Percentiles rank a stretch among this genome's conserved stretches.
Evolutionary conservation across 1,140 invertebrate species (phyloP).

Genomic region (Solenopsis fugax): DNA sequence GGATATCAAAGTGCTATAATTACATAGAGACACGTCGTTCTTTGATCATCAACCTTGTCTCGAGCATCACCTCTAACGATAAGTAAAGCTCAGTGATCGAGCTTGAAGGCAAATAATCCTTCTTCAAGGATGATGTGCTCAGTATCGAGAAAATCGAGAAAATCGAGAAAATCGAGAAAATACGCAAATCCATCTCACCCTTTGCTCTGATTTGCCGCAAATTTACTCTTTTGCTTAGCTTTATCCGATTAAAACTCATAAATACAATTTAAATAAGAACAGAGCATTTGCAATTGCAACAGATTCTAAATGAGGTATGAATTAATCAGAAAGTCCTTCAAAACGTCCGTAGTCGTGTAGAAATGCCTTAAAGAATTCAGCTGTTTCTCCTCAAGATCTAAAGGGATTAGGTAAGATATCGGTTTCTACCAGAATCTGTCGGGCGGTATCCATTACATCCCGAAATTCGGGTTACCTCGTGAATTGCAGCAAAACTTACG

Average conservation of each 20-base stretch:
- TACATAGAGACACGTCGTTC: conserved; percentile 27
- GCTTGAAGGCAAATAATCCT: conserved; percentile 41
- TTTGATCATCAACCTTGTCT: conserved; percentile 59
- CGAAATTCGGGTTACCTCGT: conserved; percentile 34
- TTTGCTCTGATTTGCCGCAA: background rate
- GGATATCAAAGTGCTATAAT: conserved; percentile 39
- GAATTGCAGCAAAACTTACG: conserved; percentile 41
- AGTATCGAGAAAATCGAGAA: background rate
- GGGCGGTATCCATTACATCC: conserved; percentile 26
- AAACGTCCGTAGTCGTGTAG: too few species aligned
- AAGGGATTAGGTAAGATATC: background rate
- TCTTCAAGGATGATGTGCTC: background rate
- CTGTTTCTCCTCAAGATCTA: background rate
- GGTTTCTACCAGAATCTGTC: conserved; percentile 8
- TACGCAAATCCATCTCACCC: conserved; percentile 9
- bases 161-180: too few species aligned
- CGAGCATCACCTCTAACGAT: conserved; percentile 35
- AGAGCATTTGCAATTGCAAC: background rate
- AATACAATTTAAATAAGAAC: background rate
- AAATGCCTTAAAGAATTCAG: background rate
- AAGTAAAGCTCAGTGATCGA: conserved; percentile 54
- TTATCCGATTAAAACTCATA: background rate
- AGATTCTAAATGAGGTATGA: background rate
- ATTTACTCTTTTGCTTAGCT: background rate
- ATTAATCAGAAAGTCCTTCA: background rate